A percentile compares a stretch with the other conserved stretches of the same genome.
phyloP scores from a whole-genome alignment of 2,888 invertebrate species.

The Branchellion lobata region DNA sequence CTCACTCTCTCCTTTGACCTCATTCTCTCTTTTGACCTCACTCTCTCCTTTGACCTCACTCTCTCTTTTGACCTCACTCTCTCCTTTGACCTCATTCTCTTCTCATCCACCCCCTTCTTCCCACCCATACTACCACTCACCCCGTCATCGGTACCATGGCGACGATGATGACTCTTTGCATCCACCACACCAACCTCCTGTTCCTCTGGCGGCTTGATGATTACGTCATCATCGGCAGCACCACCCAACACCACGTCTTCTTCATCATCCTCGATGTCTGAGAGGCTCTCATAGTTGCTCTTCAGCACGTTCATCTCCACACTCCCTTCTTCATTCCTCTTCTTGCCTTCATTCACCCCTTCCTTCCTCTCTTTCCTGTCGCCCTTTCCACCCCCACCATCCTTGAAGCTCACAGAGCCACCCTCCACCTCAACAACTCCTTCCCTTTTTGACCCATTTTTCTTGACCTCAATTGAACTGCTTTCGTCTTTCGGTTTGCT shows the following conservation, averaged over 20 bases:
- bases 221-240: background rate
- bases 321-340: background rate
- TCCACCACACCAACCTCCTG: background rate
- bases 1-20: background rate
- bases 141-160: too few species aligned
- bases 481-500: too few species aligned
- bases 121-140: too few species aligned
- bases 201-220: too few species aligned
- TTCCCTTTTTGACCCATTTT: too few species aligned
- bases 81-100: background rate
- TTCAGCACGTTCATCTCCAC: background rate
- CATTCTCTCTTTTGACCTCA: background rate
- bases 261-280: slow-evolving; percentile 13
- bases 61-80: background rate
- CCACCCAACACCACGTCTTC: background rate
- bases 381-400: background rate
- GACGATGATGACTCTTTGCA: background rate
- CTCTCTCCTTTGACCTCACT: background rate
- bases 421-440: too few species aligned
- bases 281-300: slow-evolving; percentile 1
- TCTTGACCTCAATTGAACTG: too few species aligned
- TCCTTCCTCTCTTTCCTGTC: background rate
- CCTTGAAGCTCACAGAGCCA: too few species aligned
- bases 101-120: too few species aligned
- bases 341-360: background rate